Percentiles rank a stretch among this genome's conserved stretches.
Conservation (phyloP, 1,140 invertebrate genomes). For the Drosophila albomicans region DNA sequence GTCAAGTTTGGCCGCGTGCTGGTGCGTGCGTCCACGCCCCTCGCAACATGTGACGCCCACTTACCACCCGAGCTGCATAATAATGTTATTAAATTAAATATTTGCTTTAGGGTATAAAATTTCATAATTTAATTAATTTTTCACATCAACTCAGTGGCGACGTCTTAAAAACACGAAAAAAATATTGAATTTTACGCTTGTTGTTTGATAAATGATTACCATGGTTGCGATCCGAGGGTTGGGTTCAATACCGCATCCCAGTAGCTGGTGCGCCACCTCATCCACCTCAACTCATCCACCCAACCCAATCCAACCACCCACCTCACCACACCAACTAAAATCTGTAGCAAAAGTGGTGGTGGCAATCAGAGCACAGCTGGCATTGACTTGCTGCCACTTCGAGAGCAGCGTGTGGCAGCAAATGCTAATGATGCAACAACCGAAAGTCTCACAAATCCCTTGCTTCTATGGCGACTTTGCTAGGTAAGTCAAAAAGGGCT, state of each 20-base stretch:
- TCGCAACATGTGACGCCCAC: conserved; percentile 42
- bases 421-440: conserved; percentile 42
- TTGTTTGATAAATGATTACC: conserved; percentile 79
- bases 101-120: conserved; percentile 80
- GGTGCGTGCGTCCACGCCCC: conserved; percentile 73
- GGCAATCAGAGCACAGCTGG: conserved; percentile 40
- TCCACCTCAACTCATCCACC: neutral
- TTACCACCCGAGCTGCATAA: conserved; percentile 60
- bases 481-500: neutral
- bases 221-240: conserved; percentile 63
- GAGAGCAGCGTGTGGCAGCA: conserved; percentile 6
- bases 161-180: conserved; percentile 66
- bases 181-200: conserved; percentile 78
- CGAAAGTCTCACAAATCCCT: neutral
- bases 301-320: too few species aligned
- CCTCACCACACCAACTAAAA: conserved; percentile 2
- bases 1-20: conserved; percentile 56
- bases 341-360: conserved; percentile 26
- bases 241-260: conserved; percentile 11
- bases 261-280: conserved; percentile 17
- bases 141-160: conserved; percentile 50
- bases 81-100: conserved; percentile 83
- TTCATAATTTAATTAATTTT: conserved; percentile 83
- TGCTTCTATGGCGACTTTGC: neutral
- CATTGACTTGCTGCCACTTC: conserved; percentile 33